Evolutionary conservation across 1,140 invertebrate species (phyloP).

Genomic region (Bombyx mori): DNA sequence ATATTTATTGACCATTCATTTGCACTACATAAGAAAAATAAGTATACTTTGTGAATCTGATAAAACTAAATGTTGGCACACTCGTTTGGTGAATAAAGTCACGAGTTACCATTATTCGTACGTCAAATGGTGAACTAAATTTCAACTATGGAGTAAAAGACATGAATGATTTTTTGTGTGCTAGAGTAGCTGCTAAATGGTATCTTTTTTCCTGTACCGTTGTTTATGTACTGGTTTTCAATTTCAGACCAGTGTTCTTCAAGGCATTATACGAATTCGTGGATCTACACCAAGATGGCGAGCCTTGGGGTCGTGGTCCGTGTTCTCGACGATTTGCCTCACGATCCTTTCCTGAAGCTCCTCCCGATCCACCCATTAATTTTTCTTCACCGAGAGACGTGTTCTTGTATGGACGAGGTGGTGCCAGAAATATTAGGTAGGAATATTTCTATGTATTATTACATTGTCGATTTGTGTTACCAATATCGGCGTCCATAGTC

Average conservation of each 20-base stretch:
- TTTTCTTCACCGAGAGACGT: constrained; percentile 83
- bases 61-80: no score
- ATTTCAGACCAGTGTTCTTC: constrained; percentile 83
- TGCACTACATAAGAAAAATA: no score
- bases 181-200: not conserved
- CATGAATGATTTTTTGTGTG: no score
- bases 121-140: no score
- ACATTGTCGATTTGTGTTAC: not conserved
- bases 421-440: constrained; percentile 84
- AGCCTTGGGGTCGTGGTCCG: constrained; percentile 77
- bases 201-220: not conserved
- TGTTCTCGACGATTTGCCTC: constrained; percentile 81
- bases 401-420: constrained; percentile 89
- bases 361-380: constrained; percentile 72
- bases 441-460: not conserved
- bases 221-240: no score
- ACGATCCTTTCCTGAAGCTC: constrained; percentile 70
- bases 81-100: no score
- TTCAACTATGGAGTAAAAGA: no score
- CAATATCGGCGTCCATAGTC: no score
- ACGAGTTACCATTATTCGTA: no score
- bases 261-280: constrained; percentile 92
- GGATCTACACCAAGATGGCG: constrained; percentile 87
- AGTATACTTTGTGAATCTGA: no score
- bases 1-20: no score